phyloP scores from a whole-genome alignment of 2,888 invertebrate species.

The Tethea ocularis region DNA sequence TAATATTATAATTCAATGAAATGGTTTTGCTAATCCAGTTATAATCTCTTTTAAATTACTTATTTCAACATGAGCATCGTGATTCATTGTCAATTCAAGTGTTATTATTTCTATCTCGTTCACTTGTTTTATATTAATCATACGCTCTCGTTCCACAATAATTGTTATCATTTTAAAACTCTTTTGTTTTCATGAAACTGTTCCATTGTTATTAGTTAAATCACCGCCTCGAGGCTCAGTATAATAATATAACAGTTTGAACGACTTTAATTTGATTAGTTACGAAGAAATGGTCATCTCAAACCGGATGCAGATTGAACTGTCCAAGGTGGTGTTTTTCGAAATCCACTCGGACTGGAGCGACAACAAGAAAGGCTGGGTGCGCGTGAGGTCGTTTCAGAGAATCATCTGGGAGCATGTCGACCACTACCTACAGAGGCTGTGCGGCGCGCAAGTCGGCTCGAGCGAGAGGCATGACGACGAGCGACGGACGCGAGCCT shows the following conservation, averaged over 20 bases:
- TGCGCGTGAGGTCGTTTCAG: conserved; percentile 62
- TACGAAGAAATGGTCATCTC: conserved; percentile 1
- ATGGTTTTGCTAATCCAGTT: conserved; percentile 2
- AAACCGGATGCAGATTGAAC: conserved; percentile 5
- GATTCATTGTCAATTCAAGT: conserved; percentile 70
- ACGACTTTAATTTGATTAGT: background rate
- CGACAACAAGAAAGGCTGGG: conserved; percentile 42
- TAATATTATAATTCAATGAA: background rate
- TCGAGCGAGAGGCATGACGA: conserved; percentile 64
- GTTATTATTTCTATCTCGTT: conserved; percentile 45
- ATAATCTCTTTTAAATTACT: conserved; percentile 27
- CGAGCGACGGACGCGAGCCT: conserved; percentile 35
- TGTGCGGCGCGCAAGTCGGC: conserved; percentile 27
- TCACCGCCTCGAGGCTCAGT: background rate
- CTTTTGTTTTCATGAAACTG: conserved; percentile 30
- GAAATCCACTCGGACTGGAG: conserved; percentile 49
- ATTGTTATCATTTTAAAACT: conserved; percentile 45
- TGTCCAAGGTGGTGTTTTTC: conserved; percentile 20
- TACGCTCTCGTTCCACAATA: conserved; percentile 38
- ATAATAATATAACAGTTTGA: background rate
- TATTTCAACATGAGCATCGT: conserved; percentile 40
- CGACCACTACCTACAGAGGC: conserved; percentile 18
- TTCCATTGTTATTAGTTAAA: conserved; percentile 15
- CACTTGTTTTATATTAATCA: conserved; percentile 41
- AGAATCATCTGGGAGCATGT: conserved; percentile 47